phyloP scores from a whole-genome alignment of 2,888 invertebrate species.

The Cheilosia scutellata region DNA sequence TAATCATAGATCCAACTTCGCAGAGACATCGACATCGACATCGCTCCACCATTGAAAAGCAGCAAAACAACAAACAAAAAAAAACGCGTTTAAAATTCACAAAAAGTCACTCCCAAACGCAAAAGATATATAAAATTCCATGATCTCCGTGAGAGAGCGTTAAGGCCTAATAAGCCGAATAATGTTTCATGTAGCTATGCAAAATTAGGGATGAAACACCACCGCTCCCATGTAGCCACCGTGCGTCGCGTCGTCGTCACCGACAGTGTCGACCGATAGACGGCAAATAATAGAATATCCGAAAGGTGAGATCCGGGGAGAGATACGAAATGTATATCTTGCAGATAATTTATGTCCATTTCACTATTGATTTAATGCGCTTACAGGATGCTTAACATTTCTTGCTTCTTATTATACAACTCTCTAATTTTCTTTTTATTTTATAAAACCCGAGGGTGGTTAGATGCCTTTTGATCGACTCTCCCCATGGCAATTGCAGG shows the following conservation, averaged over 20 bases:
- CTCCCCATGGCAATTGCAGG: slow-evolving; percentile 45
- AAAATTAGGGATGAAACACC: slow-evolving; percentile 73
- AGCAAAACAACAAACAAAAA: slow-evolving; percentile 13
- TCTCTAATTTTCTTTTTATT: slow-evolving; percentile 17
- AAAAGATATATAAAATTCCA: slow-evolving; percentile 41
- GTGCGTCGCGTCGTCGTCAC: slow-evolving; percentile 12
- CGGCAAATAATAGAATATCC: slow-evolving; percentile 28
- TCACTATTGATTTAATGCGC: slow-evolving; percentile 75
- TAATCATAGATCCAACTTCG: slow-evolving; percentile 75
- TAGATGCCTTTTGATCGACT: slow-evolving; percentile 39
- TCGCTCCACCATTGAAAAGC: not conserved
- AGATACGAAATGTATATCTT: slow-evolving; percentile 57
- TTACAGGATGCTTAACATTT: slow-evolving; percentile 72
- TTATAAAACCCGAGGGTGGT: slow-evolving; percentile 33
- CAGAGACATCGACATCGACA: not conserved
- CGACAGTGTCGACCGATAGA: slow-evolving; percentile 43
- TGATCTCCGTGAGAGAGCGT: slow-evolving; percentile 61
- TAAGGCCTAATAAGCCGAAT: slow-evolving; percentile 67
- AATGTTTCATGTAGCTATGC: slow-evolving; percentile 61
- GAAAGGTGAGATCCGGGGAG: not conserved
- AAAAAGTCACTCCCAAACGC: slow-evolving; percentile 48
- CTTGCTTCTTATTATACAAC: slow-evolving; percentile 67
- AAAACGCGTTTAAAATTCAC: slow-evolving; percentile 44
- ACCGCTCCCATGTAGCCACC: slow-evolving; percentile 18
- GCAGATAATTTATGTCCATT: slow-evolving; percentile 75